phyloP scores from a whole-genome alignment of 2,888 invertebrate genomes.

The Ditylenchus weischeri region DNA sequence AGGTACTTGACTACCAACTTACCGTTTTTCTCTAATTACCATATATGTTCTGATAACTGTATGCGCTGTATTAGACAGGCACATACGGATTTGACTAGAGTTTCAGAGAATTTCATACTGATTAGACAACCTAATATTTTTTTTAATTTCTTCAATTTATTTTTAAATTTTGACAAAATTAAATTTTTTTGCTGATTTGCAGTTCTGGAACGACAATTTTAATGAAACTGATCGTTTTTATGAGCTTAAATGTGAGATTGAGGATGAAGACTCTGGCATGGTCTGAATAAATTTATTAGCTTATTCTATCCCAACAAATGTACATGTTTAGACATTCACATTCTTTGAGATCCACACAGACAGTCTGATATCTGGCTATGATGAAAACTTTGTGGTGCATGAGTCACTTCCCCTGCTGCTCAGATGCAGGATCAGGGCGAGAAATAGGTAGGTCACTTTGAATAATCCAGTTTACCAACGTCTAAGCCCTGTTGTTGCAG shows the following conservation, averaged over 20 bases:
- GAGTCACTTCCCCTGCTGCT: constrained; percentile 1
- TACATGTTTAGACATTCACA: constrained; percentile 5
- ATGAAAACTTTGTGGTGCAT: constrained; percentile 14
- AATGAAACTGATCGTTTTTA: background rate
- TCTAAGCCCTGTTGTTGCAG: background rate
- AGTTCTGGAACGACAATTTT: constrained; percentile 13
- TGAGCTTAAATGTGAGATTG: constrained; percentile 9
- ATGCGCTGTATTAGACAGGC: too few species aligned
- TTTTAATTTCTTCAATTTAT: too few species aligned
- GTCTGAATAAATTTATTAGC: background rate
- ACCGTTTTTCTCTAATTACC: too few species aligned
- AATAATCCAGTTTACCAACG: background rate
- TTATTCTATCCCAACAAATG: background rate
- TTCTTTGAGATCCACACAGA: constrained; percentile 6
- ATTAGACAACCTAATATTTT: too few species aligned
- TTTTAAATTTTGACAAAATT: too few species aligned
- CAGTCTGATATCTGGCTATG: constrained; percentile 2
- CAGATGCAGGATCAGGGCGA: background rate
- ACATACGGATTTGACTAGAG: too few species aligned
- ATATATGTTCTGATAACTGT: too few species aligned
- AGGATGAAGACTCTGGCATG: constrained; percentile 10
- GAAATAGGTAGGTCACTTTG: background rate
- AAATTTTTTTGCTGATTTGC: too few species aligned
- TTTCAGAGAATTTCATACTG: too few species aligned
- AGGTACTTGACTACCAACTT: too few species aligned